Conservation (phyloP, 2,113 vertebrate species). For the Aldabrachelys gigantea region DNA sequence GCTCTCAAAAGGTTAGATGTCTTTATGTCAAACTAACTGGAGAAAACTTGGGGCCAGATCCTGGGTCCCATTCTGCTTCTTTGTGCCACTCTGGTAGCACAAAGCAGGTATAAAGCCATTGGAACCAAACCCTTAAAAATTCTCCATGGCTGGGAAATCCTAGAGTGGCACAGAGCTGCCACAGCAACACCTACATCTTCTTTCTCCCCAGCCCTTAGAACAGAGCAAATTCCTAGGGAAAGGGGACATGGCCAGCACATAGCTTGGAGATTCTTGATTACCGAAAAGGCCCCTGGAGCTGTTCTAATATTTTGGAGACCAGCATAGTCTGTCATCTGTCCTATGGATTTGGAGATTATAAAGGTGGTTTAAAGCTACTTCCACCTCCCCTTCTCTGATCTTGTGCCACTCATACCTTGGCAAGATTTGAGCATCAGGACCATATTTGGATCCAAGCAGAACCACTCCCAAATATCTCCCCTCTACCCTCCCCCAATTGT, state of each 20-base stretch:
- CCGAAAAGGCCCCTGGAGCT: neutral
- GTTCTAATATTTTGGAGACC: neutral
- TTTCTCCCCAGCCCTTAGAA: neutral
- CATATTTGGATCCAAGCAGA: neutral
- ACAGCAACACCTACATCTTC: neutral
- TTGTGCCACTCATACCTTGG: neutral
- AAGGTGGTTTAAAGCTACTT: neutral
- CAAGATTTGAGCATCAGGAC: neutral
- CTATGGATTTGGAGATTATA: neutral
- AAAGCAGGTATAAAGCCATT: neutral
- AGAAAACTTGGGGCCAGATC: neutral
- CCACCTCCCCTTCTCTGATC: neutral
- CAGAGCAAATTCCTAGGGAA: neutral
- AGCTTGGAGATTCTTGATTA: neutral
- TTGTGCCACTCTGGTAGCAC: neutral
- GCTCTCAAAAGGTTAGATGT: neutral
- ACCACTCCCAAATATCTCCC: neutral
- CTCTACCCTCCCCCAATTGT: neutral
- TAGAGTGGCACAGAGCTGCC: neutral
- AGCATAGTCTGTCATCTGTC: neutral
- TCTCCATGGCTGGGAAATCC: neutral
- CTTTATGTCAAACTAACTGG: neutral
- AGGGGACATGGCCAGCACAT: neutral
- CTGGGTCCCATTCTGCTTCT: neutral
- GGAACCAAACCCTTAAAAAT: neutral